Conservation (phyloP, 2,797 vertebrate species). For the Hypotaenidia philippensis region DNA sequence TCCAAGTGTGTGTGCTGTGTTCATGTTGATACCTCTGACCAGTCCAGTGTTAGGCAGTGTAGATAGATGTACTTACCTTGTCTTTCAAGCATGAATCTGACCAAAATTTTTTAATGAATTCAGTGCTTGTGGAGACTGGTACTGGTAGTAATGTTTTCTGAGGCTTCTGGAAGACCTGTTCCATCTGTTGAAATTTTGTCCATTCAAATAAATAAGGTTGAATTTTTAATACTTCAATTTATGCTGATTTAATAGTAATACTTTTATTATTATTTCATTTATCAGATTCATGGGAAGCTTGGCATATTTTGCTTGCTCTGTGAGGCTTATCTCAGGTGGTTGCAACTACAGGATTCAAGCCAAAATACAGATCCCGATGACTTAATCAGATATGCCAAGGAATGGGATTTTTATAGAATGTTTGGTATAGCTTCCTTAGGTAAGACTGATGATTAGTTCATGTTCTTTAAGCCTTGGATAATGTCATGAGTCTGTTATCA, state of each 20-base stretch:
- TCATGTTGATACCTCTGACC: background rate
- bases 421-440: constrained; percentile 92
- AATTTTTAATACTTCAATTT: background rate
- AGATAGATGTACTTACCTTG: background rate
- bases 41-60: background rate
- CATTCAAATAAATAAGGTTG: background rate
- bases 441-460: constrained; percentile 62
- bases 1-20: background rate
- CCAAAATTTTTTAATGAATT: background rate
- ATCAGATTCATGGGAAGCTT: constrained; percentile 96
- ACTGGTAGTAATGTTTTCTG: background rate
- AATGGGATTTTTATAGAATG: constrained; percentile 97
- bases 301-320: constrained; percentile 95
- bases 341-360: constrained; percentile 88
- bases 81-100: background rate
- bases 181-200: background rate
- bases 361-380: constrained; percentile 89
- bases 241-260: background rate
- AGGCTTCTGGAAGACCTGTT: background rate
- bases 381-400: constrained; percentile 96
- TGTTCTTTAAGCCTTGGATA: background rate
- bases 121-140: background rate
- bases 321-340: constrained; percentile 95
- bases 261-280: constrained; percentile 42
- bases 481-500: background rate